Evolutionary conservation across 2,888 invertebrate species (phyloP).

Genomic region (Allolobophora icterica): DNA sequence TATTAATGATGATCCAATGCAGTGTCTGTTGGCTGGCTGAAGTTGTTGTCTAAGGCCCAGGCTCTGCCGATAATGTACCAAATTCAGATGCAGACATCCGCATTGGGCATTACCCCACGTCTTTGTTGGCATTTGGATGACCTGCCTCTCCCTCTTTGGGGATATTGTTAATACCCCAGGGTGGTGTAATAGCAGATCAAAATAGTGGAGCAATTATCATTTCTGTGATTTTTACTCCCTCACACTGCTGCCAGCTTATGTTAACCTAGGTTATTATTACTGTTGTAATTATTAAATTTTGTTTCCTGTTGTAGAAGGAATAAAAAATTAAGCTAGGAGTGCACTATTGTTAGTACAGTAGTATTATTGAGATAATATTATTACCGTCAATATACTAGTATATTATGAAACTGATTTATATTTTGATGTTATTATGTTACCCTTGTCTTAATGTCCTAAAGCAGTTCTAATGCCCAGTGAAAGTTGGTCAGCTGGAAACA

Average conservation of each 20-base stretch:
- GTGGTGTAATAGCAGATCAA: neutral
- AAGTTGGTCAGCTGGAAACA: neutral
- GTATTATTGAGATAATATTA: neutral
- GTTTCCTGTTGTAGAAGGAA: neutral
- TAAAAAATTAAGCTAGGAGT: neutral
- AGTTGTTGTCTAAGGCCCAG: neutral
- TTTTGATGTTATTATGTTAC: neutral
- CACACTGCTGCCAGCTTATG: neutral
- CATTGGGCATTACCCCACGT: neutral
- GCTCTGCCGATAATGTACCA: neutral
- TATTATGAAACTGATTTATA: neutral
- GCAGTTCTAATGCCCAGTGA: neutral
- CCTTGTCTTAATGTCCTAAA: neutral
- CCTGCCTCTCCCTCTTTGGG: neutral
- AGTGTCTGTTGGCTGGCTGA: neutral
- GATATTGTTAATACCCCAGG: neutral
- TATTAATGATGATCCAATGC: neutral
- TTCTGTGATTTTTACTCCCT: too few relatives aligned
- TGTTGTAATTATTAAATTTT: neutral
- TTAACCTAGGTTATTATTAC: neutral
- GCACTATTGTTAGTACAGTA: neutral
- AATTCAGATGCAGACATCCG: neutral
- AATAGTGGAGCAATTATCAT: neutral
- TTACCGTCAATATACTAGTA: neutral
- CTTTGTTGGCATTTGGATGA: neutral